Conservation (phyloP, 1,140 invertebrate species). For the Archegozetes longisetosus region DNA sequence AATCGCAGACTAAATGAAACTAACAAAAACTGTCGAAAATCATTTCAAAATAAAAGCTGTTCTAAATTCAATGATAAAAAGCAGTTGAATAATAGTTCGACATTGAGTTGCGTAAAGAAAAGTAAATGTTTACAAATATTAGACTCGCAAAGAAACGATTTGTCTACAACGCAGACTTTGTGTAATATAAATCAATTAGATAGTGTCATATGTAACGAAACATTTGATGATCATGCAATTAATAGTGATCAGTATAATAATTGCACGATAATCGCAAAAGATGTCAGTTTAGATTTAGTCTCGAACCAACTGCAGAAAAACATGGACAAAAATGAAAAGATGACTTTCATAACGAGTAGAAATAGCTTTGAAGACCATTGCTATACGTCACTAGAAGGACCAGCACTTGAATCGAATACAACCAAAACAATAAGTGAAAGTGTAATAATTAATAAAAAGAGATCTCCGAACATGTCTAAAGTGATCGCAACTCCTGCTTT, state of each 20-base stretch:
- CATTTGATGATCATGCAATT: too few species aligned
- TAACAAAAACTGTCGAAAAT: too few species aligned
- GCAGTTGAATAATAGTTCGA: too few species aligned
- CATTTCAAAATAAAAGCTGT: too few species aligned
- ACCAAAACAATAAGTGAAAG: not conserved
- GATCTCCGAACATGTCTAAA: not conserved
- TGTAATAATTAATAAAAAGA: not conserved
- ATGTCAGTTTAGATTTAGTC: too few species aligned
- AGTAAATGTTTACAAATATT: not conserved
- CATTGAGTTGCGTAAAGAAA: too few species aligned
- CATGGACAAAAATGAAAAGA: too few species aligned
- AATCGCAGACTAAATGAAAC: not conserved
- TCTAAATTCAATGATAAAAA: too few species aligned
- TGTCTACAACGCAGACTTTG: not conserved
- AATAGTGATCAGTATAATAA: too few species aligned
- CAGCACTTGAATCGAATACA: not conserved
- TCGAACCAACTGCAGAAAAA: too few species aligned
- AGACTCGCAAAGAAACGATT: not conserved
- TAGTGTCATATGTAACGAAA: too few species aligned
- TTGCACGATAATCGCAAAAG: too few species aligned
- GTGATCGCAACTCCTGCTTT: slow-evolving; percentile 17
- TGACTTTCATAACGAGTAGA: not conserved
- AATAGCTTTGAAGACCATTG: not conserved
- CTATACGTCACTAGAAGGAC: not conserved
- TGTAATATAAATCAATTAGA: not conserved